Base-by-base conservation (phyloP, 1,140 invertebrate species). In the Lordiphosa collinella region DNA sequence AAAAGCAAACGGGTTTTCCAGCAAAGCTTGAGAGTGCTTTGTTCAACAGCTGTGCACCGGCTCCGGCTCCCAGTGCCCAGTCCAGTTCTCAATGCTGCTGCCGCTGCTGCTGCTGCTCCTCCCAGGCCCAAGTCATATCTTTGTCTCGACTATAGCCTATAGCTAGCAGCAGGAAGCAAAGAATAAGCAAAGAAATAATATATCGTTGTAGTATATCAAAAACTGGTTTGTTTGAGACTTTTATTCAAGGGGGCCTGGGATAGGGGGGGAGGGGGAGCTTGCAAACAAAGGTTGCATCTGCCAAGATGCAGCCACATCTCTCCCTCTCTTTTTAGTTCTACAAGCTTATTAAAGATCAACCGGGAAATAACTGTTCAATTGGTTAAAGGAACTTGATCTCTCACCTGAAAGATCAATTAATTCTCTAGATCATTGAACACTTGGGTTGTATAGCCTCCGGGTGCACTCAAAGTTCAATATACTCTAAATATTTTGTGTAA, bases 1-100 rank as follows among this genome's bases (percentile, higher is more conserved):
- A 51, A 53, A 41, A 63, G 50, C 52, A 82, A 80, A 80, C 78
- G 71, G 61, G 76, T 80, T 82, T 82, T 34, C 46, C 59, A 57
- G 34, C 52, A 55, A 55, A 41, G 13, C 29, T 18, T 14, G 16
- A 14, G 43, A 29, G 41, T 12, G 41, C 41, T 44, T 44, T 44
- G 37, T 40, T 32, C n/a, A 35, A 63, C 60, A 63, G 60, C 60
- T 63, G 60, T 63, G 32, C 31, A 37, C 37, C 22, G 52, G 46
- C 9, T 14, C 32, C 9, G 34, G 18, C 16, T 35, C 16, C 34
- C 14, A 41, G 48, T 35, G n/a, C 31, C 25, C 8, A 51, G 32
- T 44, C 29, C 8, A 44, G 38, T 31, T 40, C 40, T 22, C 18
- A 22, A 6, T 10, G 14, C 25, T 29, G 25, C 25, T 12, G 14